Evolutionary conservation across 2,113 vertebrate species (phyloP), one percentile per base, ranked within the genome.

Genomic region (Heptranchias perlo): DNA sequence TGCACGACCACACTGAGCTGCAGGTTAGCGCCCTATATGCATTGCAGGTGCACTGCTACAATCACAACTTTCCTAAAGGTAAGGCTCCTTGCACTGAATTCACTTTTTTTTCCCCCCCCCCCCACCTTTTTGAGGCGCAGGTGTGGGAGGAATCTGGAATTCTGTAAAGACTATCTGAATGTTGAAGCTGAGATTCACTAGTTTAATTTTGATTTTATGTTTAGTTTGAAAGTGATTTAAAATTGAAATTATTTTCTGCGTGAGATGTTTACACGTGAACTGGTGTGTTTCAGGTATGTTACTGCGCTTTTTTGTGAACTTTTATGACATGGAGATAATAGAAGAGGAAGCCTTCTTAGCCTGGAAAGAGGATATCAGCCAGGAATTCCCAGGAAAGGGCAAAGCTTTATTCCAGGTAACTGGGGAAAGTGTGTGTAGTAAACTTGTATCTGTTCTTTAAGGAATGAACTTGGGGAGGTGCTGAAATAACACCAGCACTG

Each of bases 251-350:
- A 28, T 58, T 10, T 52, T 49, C 44, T 16, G 11, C 31, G 6
- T 61, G 1, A 18, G 1, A 3, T 39, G 18, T 61, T 82, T 11
- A 86, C 73, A 14, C n/a, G 54, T 14, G 14, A 62, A 52, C 23
- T 52, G 10, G 35, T 54, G 4, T 0, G 3, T 84, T 94, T 96
- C 1, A 99, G 99, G 99, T 97, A 99, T 99, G 99, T 98, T 99
- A 98, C 98, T 99, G 97, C 99, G 99, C 97, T 99, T 99, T 97
- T 99, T 99, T 98, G 99, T 99, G 97, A 98, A 99, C 98, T 99
- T 99, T 96, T 99, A 99, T 96, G 99, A 99, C 96, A 99, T 99
- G 99, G 99, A 99, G 97, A 99, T 99, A 97, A 99, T 99, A 97
- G 99, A 99, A 98, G 99, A 99, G 98, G 99, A 99, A 98, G 99